Evolutionary conservation across 2,888 invertebrate species (phyloP).

Genomic region (Phorcus lineatus): DNA sequence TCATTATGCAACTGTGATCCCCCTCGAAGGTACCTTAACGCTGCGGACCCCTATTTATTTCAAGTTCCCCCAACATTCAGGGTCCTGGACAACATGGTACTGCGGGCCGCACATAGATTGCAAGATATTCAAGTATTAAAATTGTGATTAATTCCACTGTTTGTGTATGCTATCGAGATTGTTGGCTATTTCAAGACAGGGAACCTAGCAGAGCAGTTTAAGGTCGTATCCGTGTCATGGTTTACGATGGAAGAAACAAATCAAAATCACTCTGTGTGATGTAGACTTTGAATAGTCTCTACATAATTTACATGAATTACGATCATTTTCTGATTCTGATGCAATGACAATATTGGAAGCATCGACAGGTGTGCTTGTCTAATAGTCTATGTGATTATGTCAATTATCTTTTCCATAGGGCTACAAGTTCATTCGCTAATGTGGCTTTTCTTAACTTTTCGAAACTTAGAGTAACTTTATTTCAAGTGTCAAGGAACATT

Average conservation of each 20-base stretch:
- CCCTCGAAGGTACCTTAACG: not conserved
- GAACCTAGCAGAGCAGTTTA: not conserved
- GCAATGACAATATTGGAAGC: too few species aligned
- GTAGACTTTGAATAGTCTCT: too few species aligned
- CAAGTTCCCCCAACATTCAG: not conserved
- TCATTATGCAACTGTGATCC: not conserved
- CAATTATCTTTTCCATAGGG: too few species aligned
- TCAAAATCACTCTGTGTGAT: too few species aligned
- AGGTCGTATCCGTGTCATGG: not conserved
- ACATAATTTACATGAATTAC: not conserved
- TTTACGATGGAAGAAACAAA: not conserved
- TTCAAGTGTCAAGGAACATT: too few species aligned
- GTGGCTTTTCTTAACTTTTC: too few species aligned
- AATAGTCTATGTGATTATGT: too few species aligned
- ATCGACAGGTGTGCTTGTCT: too few species aligned
- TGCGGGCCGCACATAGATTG: not conserved
- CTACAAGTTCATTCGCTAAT: too few species aligned
- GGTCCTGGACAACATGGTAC: not conserved
- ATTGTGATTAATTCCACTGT: slow-evolving; percentile 1
- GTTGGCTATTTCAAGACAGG: not conserved
- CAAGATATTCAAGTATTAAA: not conserved
- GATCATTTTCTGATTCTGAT: too few species aligned
- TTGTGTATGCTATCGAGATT: not conserved
- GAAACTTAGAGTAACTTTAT: too few species aligned
- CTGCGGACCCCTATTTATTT: not conserved